These are phyloP conservation scores for Acanthosoma haemorrhoidale DNA, from an alignment of 2,888 invertebrate genomes.

Conservation along the genomic window DNA sequence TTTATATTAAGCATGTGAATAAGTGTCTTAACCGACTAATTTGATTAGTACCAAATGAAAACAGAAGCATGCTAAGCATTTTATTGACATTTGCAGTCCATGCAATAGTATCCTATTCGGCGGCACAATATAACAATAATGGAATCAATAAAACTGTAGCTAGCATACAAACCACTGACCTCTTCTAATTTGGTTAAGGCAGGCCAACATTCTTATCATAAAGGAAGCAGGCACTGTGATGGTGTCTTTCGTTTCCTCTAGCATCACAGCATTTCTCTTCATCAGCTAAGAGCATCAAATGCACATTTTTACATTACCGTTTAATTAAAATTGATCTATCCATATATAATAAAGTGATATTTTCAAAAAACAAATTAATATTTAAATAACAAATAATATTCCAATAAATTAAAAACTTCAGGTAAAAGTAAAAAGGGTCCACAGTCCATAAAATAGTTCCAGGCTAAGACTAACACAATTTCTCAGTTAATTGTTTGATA, in stretches of 20 bases:
- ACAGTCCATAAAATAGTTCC: too few species aligned
- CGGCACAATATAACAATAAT: neutral
- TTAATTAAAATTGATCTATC: too few species aligned
- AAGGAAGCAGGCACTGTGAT: slow-evolving; percentile 82
- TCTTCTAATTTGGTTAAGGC: slow-evolving; percentile 60
- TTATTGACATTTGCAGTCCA: neutral
- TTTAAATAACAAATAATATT: too few species aligned
- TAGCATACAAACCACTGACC: slow-evolving; percentile 41
- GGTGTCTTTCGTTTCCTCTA: slow-evolving; percentile 79
- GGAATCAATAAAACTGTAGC: slow-evolving; percentile 10
- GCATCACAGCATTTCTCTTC: slow-evolving; percentile 71
- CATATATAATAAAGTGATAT: too few species aligned
- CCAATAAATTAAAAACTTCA: too few species aligned
- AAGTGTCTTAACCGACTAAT: too few species aligned
- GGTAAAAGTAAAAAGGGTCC: too few species aligned
- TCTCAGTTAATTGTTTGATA: too few species aligned
- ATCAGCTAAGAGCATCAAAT: slow-evolving; percentile 56
- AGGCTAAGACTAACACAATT: too few species aligned
- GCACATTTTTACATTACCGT: too few species aligned
- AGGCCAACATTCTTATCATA: slow-evolving; percentile 71
- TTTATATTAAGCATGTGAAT: neutral
- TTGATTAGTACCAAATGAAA: too few species aligned
- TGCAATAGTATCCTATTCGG: neutral
- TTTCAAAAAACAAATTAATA: too few species aligned
- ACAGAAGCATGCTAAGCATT: neutral